phyloP scores from a whole-genome alignment of 2,797 vertebrate species.

The Tapera naevia region DNA sequence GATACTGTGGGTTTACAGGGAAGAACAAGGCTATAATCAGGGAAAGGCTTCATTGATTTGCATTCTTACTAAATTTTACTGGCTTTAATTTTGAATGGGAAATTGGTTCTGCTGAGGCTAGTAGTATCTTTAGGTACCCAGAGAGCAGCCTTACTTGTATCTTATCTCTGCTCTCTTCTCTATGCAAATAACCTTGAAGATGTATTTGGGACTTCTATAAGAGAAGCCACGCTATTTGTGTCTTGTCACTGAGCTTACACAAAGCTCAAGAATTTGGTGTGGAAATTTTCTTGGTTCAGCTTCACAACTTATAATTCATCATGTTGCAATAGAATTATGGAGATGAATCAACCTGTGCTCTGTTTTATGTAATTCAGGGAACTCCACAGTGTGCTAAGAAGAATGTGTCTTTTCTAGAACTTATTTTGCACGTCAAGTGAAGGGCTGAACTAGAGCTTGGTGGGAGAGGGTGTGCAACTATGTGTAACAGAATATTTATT shows the following conservation, averaged over 20 bases:
- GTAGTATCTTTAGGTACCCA: fast-evolving
- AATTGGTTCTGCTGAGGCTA: not conserved
- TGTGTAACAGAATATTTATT: not conserved
- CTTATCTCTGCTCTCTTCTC: not conserved
- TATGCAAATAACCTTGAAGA: not conserved
- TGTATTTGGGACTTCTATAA: not conserved
- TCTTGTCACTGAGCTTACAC: not conserved
- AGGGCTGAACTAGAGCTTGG: not conserved
- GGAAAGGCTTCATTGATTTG: not conserved
- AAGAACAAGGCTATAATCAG: not conserved
- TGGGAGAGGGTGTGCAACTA: not conserved
- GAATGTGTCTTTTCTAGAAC: not conserved
- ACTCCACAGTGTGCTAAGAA: not conserved
- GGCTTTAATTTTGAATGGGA: not conserved
- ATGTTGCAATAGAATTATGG: not conserved
- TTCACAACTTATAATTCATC: not conserved
- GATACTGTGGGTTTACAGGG: fast-evolving
- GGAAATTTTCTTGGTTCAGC: not conserved
- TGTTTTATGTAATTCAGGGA: not conserved
- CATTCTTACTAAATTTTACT: not conserved
- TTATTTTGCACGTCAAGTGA: not conserved
- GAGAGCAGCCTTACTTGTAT: not conserved
- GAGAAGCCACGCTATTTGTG: fast-evolving
- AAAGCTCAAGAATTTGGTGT: not conserved
- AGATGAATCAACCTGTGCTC: not conserved